phyloP scores from a whole-genome alignment of 2,797 vertebrate genomes.

The Xenentodon cancila region DNA sequence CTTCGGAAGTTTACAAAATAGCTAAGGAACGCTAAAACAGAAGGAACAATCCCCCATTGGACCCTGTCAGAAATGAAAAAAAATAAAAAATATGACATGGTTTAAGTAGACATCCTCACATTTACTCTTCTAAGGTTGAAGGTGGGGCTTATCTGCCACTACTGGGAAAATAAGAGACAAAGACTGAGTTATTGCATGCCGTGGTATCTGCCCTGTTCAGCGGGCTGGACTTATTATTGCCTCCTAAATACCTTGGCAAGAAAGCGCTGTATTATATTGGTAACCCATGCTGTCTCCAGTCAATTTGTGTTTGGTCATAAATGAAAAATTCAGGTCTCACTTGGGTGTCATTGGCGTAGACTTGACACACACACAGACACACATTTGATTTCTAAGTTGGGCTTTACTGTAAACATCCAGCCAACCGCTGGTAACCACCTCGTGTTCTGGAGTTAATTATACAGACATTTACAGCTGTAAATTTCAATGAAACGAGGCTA shows the following conservation, averaged over 20 bases:
- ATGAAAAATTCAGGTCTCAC: slow-evolving; percentile 70
- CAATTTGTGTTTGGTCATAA: slow-evolving; percentile 74
- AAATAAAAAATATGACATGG: slow-evolving; percentile 36
- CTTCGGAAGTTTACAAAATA: slow-evolving; percentile 56
- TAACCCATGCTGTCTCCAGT: slow-evolving; percentile 68
- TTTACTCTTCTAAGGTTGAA: slow-evolving; percentile 54
- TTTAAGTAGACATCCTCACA: slow-evolving; percentile 67
- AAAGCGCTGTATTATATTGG: slow-evolving; percentile 62
- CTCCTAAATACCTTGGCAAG: slow-evolving; percentile 69
- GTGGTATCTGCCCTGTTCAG: slow-evolving; percentile 67
- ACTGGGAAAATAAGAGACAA: slow-evolving; percentile 60
- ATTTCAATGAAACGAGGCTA: slow-evolving; percentile 73
- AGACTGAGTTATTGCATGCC: slow-evolving; percentile 62
- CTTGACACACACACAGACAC: slow-evolving; percentile 36
- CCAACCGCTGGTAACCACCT: slow-evolving; percentile 70
- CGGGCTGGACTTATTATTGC: slow-evolving; percentile 64
- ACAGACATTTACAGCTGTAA: slow-evolving; percentile 74
- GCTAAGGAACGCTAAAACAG: slow-evolving; percentile 32
- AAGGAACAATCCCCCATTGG: slow-evolving; percentile 61
- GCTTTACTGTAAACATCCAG: slow-evolving; percentile 78
- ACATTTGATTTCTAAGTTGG: slow-evolving; percentile 66
- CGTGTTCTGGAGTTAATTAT: slow-evolving; percentile 82
- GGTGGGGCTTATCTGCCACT: slow-evolving; percentile 80
- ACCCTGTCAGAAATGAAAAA: slow-evolving; percentile 39
- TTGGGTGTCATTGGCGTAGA: slow-evolving; percentile 62